A percentile compares a stretch with the other conserved stretches of the same genome.
phyloP scores from a whole-genome alignment of 2,888 invertebrate genomes.

The Podotricha telesiphe region DNA sequence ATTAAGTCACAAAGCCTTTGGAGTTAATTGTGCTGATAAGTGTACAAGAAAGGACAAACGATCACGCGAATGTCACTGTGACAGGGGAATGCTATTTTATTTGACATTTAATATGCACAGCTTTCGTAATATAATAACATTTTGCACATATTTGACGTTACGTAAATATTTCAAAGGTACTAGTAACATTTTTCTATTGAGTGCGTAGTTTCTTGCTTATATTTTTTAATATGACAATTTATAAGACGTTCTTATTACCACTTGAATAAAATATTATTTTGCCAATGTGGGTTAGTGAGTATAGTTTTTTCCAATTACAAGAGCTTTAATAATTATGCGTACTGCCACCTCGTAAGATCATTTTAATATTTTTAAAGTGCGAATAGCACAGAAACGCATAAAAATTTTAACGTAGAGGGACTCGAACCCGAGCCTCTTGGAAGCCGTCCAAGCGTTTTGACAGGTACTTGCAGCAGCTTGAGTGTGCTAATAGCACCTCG shows the following conservation, averaged over 20 bases:
- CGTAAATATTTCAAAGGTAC: constrained; percentile 13
- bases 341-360: too few relatives aligned
- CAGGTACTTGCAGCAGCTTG: too few relatives aligned
- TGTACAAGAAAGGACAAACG: constrained; percentile 35
- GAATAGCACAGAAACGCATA: too few relatives aligned
- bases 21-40: constrained; percentile 71
- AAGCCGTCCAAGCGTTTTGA: too few relatives aligned
- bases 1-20: constrained; percentile 63
- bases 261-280: neutral
- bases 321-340: too few relatives aligned
- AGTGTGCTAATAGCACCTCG: too few relatives aligned
- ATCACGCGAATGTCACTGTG: constrained; percentile 37
- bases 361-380: too few relatives aligned
- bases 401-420: too few relatives aligned
- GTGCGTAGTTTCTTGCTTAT: neutral
- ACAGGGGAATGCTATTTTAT: constrained; percentile 38
- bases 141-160: constrained; percentile 21
- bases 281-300: too few relatives aligned
- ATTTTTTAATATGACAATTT: neutral
- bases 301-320: too few relatives aligned
- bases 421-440: too few relatives aligned
- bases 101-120: constrained; percentile 38
- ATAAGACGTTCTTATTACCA: too few relatives aligned
- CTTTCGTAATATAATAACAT: constrained; percentile 28
- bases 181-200: constrained; percentile 1